These are phyloP conservation scores for Arctia plantaginis DNA, from an alignment of 2,888 invertebrate genomes.

Conservation along the genomic window DNA sequence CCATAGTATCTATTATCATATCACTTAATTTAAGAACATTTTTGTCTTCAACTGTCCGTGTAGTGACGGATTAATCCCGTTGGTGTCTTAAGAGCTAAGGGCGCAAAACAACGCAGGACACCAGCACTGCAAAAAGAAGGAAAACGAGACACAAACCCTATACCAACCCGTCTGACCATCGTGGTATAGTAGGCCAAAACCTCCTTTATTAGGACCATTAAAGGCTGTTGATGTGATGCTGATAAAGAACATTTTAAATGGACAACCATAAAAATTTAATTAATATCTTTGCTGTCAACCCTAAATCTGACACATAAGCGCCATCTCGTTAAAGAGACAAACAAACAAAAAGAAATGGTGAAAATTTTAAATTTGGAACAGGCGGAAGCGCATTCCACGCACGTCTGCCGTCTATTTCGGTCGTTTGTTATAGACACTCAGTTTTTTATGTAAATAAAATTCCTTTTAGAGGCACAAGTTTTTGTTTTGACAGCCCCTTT, in stretches of 20 bases:
- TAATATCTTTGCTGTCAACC: constrained; percentile 30
- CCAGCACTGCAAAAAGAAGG: too few relatives aligned
- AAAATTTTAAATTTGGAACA: constrained; percentile 72
- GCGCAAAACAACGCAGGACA: too few relatives aligned
- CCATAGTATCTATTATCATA: background rate
- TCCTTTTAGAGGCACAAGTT: constrained; percentile 33
- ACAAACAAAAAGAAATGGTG: constrained; percentile 57
- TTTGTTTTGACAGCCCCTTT: constrained; percentile 50
- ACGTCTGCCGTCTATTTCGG: constrained; percentile 66
- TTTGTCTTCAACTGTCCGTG: too few relatives aligned
- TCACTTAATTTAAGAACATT: background rate
- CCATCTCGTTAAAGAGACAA: constrained; percentile 24
- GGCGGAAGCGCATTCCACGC: constrained; percentile 72
- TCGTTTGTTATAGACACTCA: constrained; percentile 50
- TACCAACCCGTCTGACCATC: too few relatives aligned
- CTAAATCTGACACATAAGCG: constrained; percentile 30
- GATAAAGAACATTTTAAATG: background rate
- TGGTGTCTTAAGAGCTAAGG: too few relatives aligned
- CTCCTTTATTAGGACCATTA: too few relatives aligned
- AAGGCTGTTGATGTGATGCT: too few relatives aligned
- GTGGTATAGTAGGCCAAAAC: too few relatives aligned
- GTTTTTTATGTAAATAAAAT: constrained; percentile 34
- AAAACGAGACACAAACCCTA: too few relatives aligned
- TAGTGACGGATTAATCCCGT: too few relatives aligned
- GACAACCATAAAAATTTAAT: background rate